Base-by-base conservation (phyloP, 2,113 vertebrate species). In the Pangasianodon hypophthalmus region DNA sequence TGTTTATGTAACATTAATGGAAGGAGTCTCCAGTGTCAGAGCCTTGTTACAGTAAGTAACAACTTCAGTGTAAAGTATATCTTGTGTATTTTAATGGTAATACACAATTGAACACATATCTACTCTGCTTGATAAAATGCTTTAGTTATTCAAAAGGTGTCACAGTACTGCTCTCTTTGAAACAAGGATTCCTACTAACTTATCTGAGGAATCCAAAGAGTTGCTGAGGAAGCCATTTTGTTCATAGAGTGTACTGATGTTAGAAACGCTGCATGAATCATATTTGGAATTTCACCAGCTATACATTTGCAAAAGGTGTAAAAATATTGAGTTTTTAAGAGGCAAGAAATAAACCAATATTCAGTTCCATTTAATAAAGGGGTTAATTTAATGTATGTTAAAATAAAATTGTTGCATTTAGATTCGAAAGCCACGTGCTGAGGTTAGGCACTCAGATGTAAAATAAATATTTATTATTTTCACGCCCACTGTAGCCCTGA, bases 401-500 rank as follows among this genome's bases (percentile, higher is more conserved):
- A 19, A 37, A 82, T 56, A 1, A 82, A 54, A 82, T n/a, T 1
- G 3, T 16, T 52, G 29, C 21, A 14, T 56, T 54, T 54, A 29
- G 10, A 80, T 29, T 29, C n/a, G 3, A 81, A 81, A 52, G 14
- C 44, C 11, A 13, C 21, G 2, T 56, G 80, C 52, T 82, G 16
- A 82, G 29, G 48, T 52, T 52, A 16, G 48, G 73, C 26, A 37
- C 29, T 32, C 11, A 6, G 11, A 7, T 13, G 41, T 24, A 18
- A 67, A 69, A 67, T 67, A 44, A 71, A 71, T 52, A 52, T 71
- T 86, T 64, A 85, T 46, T 60, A 26, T 62, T 83, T 64, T 52
- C 29, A 26, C 6, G 1, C 64, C 48, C 18, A 48, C 26, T 52
- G 64, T n/a, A 86, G 64, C 48, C 50, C n/a, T 24, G 48, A 52